These are phyloP conservation scores for Cenopis cana DNA, from an alignment of 2,888 invertebrate genomes.

Conservation along the genomic window DNA sequence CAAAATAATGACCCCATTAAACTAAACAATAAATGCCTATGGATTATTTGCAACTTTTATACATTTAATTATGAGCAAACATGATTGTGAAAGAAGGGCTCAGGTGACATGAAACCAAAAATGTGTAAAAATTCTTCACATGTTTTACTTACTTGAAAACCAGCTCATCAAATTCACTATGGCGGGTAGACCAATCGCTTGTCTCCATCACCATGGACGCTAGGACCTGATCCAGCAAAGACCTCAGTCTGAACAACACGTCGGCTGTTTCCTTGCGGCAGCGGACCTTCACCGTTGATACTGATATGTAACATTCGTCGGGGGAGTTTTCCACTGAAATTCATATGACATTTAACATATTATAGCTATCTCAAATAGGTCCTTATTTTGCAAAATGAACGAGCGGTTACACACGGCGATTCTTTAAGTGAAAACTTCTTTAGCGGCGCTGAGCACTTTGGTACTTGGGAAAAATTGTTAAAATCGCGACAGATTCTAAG, in stretches of 20 bases:
- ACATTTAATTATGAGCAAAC: neutral
- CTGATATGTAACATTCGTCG: conserved; percentile 60
- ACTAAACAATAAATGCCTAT: too few relatives aligned
- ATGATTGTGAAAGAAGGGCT: too few relatives aligned
- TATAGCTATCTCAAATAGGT: too few relatives aligned
- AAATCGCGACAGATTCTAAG: too few relatives aligned
- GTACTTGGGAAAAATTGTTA: too few relatives aligned
- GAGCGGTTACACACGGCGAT: too few relatives aligned
- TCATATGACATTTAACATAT: too few relatives aligned
- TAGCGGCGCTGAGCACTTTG: too few relatives aligned
- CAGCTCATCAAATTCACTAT: conserved; percentile 66
- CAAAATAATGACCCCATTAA: too few relatives aligned
- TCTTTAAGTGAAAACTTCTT: too few relatives aligned
- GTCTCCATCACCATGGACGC: conserved; percentile 65
- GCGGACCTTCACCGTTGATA: conserved; percentile 64
- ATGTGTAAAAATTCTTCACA: neutral
- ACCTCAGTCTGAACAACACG: conserved; percentile 64
- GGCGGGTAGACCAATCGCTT: conserved; percentile 48
- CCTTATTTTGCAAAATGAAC: too few relatives aligned
- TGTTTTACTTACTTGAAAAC: conserved; percentile 69
- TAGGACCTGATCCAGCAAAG: conserved; percentile 71
- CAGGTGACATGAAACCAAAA: neutral
- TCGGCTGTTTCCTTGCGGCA: conserved; percentile 64
- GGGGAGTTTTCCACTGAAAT: conserved; percentile 49
- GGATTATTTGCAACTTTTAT: neutral